These are phyloP conservation scores for Tenodera sinensis DNA, from an alignment of 2,888 invertebrate genomes.

Conservation along the genomic window DNA sequence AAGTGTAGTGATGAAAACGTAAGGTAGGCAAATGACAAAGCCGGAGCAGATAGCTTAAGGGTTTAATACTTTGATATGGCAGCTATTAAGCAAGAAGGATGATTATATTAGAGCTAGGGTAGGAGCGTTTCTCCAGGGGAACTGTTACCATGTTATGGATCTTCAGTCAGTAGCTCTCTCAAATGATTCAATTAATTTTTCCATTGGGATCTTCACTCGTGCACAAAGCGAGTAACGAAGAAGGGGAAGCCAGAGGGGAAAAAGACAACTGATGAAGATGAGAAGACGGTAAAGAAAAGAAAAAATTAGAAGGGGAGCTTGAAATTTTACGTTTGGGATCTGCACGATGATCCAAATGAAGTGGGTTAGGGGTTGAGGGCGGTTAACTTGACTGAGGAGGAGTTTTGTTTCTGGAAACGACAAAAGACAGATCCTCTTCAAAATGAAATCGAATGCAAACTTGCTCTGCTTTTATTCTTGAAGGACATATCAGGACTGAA, in stretches of 20 bases:
- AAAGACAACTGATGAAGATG: conserved; percentile 16
- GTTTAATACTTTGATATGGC: too few species aligned
- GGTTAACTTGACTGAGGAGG: not conserved
- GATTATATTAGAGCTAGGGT: not conserved
- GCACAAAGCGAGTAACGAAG: conserved; percentile 11
- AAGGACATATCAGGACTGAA: not conserved
- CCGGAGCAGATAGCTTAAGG: too few species aligned
- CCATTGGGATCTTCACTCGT: conserved; percentile 22
- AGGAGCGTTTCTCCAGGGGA: not conserved
- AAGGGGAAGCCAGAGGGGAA: not conserved
- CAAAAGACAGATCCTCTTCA: not conserved
- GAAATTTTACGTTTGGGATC: conserved; percentile 18
- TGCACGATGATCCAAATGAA: not conserved
- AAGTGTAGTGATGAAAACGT: too few species aligned
- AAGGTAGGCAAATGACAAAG: too few species aligned
- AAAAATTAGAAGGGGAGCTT: conserved; percentile 1
- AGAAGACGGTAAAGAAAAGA: not conserved
- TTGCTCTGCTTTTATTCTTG: not conserved
- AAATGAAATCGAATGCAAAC: not conserved
- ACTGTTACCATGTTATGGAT: not conserved
- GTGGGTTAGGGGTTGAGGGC: not conserved
- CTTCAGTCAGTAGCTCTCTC: not conserved
- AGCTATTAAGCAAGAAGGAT: not conserved
- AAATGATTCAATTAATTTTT: conserved; percentile 27
- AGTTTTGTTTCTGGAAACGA: not conserved